A percentile compares a stretch with the other conserved stretches of the same genome.
These are phyloP conservation scores for Megalurothrips usitatus DNA, from an alignment of 2,888 invertebrate species.

Conservation along the genomic window DNA sequence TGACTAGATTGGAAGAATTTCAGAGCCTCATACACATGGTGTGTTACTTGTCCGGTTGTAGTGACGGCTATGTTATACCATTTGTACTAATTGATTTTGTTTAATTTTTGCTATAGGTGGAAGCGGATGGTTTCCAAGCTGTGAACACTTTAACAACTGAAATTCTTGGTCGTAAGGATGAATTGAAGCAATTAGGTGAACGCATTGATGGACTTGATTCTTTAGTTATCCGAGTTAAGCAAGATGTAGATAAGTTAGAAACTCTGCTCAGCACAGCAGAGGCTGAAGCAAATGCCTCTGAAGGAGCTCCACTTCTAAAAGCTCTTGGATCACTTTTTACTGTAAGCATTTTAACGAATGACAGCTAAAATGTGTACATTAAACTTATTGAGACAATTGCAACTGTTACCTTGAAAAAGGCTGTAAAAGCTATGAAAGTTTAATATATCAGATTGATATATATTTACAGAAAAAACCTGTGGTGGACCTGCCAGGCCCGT, in stretches of 20 bases:
- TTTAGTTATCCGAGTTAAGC: conserved; percentile 54
- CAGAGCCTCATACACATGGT: conserved; percentile 59
- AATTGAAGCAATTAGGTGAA: conserved; percentile 53
- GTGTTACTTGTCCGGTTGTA: conserved; percentile 48
- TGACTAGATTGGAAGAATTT: conserved; percentile 61
- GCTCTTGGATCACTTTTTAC: background rate
- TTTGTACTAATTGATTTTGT: background rate
- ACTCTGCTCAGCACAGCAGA: conserved; percentile 58
- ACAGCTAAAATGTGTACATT: background rate
- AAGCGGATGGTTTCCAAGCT: conserved; percentile 46
- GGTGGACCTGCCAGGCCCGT: background rate
- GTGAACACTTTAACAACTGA: conserved; percentile 41
- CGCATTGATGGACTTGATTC: conserved; percentile 54
- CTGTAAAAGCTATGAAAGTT: too few species aligned
- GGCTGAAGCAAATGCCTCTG: conserved; percentile 43
- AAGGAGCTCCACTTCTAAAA: background rate
- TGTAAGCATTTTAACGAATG: background rate
- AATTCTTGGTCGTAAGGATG: conserved; percentile 51
- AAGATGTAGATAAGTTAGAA: conserved; percentile 53
- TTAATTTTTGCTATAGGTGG: background rate
- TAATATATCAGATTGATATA: too few species aligned
- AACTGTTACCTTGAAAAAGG: background rate
- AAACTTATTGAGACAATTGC: background rate
- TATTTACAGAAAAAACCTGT: background rate
- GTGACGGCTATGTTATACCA: conserved; percentile 38